These are phyloP conservation scores for Globia sparganii DNA, from an alignment of 2,888 invertebrate genomes.

Conservation along the genomic window DNA sequence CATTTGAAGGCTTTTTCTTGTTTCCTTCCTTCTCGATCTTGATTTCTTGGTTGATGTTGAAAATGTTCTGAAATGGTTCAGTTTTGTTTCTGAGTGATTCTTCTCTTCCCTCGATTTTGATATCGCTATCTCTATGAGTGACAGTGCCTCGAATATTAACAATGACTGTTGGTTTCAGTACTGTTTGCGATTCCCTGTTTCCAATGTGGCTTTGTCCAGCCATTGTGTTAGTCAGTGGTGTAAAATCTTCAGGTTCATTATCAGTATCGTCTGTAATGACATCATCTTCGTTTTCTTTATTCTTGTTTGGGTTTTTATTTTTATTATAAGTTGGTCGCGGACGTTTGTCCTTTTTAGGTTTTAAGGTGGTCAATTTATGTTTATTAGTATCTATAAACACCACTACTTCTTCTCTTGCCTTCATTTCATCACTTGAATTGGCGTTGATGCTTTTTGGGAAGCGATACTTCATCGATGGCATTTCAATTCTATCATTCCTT, in stretches of 20 bases:
- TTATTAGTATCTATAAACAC: conserved; percentile 79
- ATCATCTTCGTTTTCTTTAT: conserved; percentile 64
- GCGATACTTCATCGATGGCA: conserved; percentile 83
- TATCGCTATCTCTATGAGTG: conserved; percentile 83
- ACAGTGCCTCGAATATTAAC: conserved; percentile 86
- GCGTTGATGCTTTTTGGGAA: conserved; percentile 80
- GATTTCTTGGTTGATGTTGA: conserved; percentile 87
- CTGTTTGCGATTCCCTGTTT: conserved; percentile 86
- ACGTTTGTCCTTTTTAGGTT: conserved; percentile 73
- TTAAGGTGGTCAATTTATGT: conserved; percentile 73
- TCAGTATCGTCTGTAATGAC: conserved; percentile 65
- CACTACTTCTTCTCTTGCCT: conserved; percentile 79
- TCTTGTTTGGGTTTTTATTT: conserved; percentile 71
- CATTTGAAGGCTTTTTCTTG: conserved; percentile 66
- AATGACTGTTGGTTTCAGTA: conserved; percentile 87
- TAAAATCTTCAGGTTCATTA: conserved; percentile 63
- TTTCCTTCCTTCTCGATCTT: conserved; percentile 77
- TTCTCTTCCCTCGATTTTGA: conserved; percentile 81
- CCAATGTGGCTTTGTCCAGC: conserved; percentile 87
- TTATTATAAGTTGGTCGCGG: conserved; percentile 65
- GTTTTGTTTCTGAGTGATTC: conserved; percentile 64
- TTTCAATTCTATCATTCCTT: conserved; percentile 86
- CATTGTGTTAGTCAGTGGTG: conserved; percentile 82
- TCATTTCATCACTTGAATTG: conserved; percentile 69
- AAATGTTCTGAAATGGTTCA: conserved; percentile 79